phyloP scores from a whole-genome alignment of 2,888 invertebrate species.

The Cantharis nigra region DNA sequence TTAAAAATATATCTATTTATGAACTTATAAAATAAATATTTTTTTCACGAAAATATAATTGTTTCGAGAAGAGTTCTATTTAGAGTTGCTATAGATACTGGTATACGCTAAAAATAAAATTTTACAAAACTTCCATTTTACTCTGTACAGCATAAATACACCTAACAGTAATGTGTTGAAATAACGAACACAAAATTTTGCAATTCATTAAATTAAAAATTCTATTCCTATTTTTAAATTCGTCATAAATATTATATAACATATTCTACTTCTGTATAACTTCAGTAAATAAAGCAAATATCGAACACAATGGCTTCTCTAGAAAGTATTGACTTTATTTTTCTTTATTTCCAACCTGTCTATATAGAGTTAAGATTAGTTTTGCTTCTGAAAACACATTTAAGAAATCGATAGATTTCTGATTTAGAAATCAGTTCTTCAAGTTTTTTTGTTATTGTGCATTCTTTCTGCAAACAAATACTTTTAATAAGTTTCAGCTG shows the following conservation, averaged over 20 bases:
- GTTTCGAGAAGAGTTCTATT: no score
- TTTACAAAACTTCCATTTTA: not conserved
- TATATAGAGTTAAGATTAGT: slow-evolving; percentile 2
- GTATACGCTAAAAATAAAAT: not conserved
- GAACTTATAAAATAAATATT: no score
- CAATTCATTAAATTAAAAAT: not conserved
- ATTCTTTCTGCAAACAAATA: not conserved
- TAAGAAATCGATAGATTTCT: slow-evolving; percentile 2
- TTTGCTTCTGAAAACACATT: slow-evolving; percentile 4
- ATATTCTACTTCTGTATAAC: not conserved
- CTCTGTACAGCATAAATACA: not conserved
- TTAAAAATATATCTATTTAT: no score
- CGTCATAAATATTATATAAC: not conserved
- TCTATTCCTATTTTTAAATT: not conserved
- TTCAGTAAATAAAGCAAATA: not conserved
- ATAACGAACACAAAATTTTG: not conserved
- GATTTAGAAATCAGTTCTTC: slow-evolving; percentile 1
- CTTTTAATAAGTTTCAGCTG: not conserved
- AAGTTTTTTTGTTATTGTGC: not conserved
- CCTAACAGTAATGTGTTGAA: not conserved
- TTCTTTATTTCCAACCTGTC: slow-evolving; percentile 3
- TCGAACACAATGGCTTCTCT: not conserved
- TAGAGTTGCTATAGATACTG: no score
- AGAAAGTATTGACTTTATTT: slow-evolving; percentile 1
- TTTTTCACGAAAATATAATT: no score